Evolutionary conservation across 2,113 vertebrate species (phyloP).

Genomic region (Osmerus eperlanus): DNA sequence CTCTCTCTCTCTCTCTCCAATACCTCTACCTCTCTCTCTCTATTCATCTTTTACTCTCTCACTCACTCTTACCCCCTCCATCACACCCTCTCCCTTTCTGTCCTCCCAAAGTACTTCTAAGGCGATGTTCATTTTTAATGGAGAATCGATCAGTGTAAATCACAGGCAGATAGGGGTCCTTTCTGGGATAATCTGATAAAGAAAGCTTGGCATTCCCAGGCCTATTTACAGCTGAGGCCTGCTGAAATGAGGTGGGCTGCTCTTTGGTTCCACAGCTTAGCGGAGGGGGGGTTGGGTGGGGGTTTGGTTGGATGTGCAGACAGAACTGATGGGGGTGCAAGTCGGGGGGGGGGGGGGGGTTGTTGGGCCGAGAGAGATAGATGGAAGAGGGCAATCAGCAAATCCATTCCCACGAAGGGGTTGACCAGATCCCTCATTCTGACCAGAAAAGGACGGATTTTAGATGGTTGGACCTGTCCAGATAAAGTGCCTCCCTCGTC

Average conservation of each 20-base stretch:
- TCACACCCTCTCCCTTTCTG: slow-evolving; percentile 5
- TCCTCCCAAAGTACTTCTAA: slow-evolving; percentile 23
- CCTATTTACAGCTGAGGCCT: slow-evolving; percentile 21
- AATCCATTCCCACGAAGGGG: slow-evolving; percentile 23
- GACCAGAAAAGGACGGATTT: slow-evolving; percentile 25
- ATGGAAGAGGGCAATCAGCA: slow-evolving; percentile 33
- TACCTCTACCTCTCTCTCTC: not conserved
- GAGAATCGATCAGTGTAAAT: slow-evolving; percentile 46
- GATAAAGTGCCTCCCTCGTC: slow-evolving; percentile 13
- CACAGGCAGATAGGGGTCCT: slow-evolving; percentile 19
- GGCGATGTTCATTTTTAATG: slow-evolving; percentile 43
- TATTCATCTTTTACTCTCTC: not conserved
- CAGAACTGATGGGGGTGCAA: not conserved
- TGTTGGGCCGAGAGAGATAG: not conserved
- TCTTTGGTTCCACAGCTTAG: slow-evolving; percentile 5
- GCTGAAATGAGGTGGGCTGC: slow-evolving; percentile 14
- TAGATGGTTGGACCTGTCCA: slow-evolving; percentile 24
- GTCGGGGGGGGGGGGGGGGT: not conserved
- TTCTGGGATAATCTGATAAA: slow-evolving; percentile 39
- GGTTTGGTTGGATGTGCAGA: not conserved
- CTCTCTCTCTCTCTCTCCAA: not conserved
- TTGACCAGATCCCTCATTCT: slow-evolving; percentile 22
- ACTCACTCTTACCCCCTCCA: not conserved
- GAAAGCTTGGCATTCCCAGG: slow-evolving; percentile 14
- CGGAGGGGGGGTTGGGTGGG: not conserved